Evolutionary conservation across 2,797 vertebrate genomes (phyloP).

Genomic region (Oryzias dopingdopingensis): DNA sequence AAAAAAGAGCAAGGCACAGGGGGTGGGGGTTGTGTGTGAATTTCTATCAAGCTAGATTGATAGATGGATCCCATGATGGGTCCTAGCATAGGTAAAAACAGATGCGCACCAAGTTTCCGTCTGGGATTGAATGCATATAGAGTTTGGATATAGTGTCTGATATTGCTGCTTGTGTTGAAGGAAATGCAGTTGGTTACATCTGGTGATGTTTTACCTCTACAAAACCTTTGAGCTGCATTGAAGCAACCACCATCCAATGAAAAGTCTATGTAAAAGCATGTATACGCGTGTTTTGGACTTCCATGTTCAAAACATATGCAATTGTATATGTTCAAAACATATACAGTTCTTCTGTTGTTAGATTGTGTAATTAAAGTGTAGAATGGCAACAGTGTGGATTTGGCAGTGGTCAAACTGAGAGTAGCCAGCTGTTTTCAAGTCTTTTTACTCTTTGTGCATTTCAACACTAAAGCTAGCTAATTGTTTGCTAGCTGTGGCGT

Average conservation of each 20-base stretch:
- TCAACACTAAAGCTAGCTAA: not conserved
- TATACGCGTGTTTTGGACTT: too few species aligned
- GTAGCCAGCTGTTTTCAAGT: not conserved
- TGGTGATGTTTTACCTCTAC: constrained; percentile 3
- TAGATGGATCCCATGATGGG: constrained; percentile 31
- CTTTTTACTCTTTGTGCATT: not conserved
- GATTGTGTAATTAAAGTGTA: not conserved
- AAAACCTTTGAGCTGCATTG: too few species aligned
- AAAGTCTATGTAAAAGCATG: too few species aligned
- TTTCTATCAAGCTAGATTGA: constrained; percentile 20
- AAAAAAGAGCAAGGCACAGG: not conserved
- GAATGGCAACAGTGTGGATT: not conserved
- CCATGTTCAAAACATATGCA: too few species aligned
- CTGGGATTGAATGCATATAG: constrained; percentile 9
- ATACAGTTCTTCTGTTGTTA: not conserved
- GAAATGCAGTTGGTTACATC: constrained; percentile 15
- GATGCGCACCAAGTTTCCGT: constrained; percentile 13
- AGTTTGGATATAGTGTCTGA: constrained; percentile 1
- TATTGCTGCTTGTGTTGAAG: not conserved
- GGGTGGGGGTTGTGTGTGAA: constrained; percentile 31
- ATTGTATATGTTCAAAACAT: too few species aligned
- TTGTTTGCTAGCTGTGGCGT: not conserved
- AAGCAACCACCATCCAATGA: too few species aligned
- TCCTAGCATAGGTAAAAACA: constrained; percentile 20
- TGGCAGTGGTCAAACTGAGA: not conserved